Evolutionary conservation across 2,888 invertebrate species (phyloP), one percentile per base, ranked within the genome.

Genomic region (Volucella bombylans): DNA sequence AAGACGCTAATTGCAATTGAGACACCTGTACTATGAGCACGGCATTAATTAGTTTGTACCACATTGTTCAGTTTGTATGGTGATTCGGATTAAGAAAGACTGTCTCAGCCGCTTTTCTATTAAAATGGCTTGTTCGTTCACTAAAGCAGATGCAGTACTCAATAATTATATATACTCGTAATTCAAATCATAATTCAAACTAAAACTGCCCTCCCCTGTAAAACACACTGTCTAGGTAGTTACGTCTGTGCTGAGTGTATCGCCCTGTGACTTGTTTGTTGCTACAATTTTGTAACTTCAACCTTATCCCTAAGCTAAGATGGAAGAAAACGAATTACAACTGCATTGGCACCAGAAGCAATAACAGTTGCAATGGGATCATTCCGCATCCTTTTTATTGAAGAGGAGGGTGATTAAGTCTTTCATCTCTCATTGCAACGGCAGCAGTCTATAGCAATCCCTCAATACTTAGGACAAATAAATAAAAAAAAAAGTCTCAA

Each of bases 241-340:
- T 47, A 11, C 14, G 12, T 45, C 72, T 39, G n/a, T n/a, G 49
- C 61, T n/a, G 31, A 15, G 50, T 43, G 77, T 77, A 62, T 67
- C 67, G 62, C 50, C 49, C 55, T 62, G 61, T 72, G 47, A 82
- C 77, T 77, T 82, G 71, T 71, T 52, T 59, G 49, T 45, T 47
- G 57, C 65, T 55, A 65, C 61, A 59, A 78, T 64, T 55, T 61
- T 55, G 68, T 64, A 73, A 67, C 73, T 73, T 68, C 68, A 67
- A 74, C 55, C 74, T n/a, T 54, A 64, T 38, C 41, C 49, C 47
- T 69, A 57, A 47, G 39, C 50, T 50, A 23, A 47, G 47, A 39
- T 55, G 31, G 54, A 45, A 49, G 43, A 43, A 43, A 78, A 78
- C n/a, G 69, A 78, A 71, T 64, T 54, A 49, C 54, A 43, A 39